Evolutionary conservation across 2,113 vertebrate species (phyloP), one percentile per base, ranked within the genome.

Genomic region (Ceyx melanurus): DNA sequence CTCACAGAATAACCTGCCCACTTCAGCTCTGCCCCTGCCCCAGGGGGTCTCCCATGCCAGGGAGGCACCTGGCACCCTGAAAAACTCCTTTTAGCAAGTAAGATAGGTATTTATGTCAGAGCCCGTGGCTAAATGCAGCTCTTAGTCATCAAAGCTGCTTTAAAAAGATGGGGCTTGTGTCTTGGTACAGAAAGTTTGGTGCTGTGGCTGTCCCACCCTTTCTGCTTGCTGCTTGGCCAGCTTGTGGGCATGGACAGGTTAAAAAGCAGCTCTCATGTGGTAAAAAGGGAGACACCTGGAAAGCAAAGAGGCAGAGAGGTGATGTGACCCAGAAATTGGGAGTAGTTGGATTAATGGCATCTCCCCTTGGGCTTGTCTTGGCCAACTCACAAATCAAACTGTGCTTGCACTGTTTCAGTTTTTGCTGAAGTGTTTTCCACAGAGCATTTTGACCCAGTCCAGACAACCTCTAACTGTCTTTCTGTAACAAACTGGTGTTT

Each of bases 301-400:
- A 82, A 91, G 78, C 21, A 57, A 66, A 62, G 43, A 73, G 22
- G 15, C 29, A 25, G 62, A 61, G 62, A 66, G 40, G 19, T 66
- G 67, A 70, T 2, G 8, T 82, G 37, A 43, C 79, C 28, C 21
- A 40, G 29, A 64, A 71, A 83, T 71, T 53, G 75, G 14, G 84
- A 85, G 73, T 76, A 53, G 57, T 20, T 84, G 80, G 85, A 71
- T 89, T 66, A 85, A 91, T 72, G 16, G 35, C 15, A 81, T 89
- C 57, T 91, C 72, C 45, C 4, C 1, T n/a, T 48, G 35, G 26
- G 12, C 68, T 94, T 70, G 22, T 79, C 51, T 82, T 51, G 31
- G 77, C 60, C 73, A 72, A 13, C 31, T 77, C 50, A 70, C 88
- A 51, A 82, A 76, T 77, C 57, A 88, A 57, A 85, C 45, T 73